Base-by-base conservation (phyloP, 2,888 invertebrate species). In the Phlogophora meticulosa region DNA sequence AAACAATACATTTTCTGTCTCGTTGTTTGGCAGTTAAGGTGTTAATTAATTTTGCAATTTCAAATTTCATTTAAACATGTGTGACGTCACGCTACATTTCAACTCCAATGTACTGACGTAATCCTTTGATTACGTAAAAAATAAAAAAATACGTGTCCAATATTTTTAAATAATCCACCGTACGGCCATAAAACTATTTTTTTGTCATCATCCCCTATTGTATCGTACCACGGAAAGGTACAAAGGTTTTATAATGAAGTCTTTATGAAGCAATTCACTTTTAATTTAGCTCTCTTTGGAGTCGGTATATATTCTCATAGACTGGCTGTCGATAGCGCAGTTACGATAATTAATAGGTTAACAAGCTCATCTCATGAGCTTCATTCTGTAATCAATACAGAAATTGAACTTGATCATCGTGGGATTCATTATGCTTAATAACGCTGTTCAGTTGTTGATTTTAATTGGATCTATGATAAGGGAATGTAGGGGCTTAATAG, bases 261-360 rank as follows among this genome's bases (percentile, higher is more conserved):
- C 20, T 42, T 10, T 36, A 17, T 40, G 22, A 13, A 34, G 11
- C 15, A 43, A 28, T 56, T 45, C 17, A 9, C 22, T 38, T 52
- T 67, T 45, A 40, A 71, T 56, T 38, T 43, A 36, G 34, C 15
- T 36, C 28, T 34, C n/a, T 17, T 28, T 51, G 34, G 11, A 11
- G 43, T 60, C 1, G 3, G 13, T 42, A 24, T n/a, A 58, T 43
- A 24, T 28, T 45, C 28, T 17, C 42, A 38, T 56, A 72, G 28
- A 57, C 46, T 51, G 46, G n/a, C 36, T 32, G 20, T 15, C 51
- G 46, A 67, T 61, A 42, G 43, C 36, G 13, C 17, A 52, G 36
- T 73, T 22, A 67, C 34, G 24, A 34, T 79, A 79, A 75, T 75
- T 60, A 77, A 75, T 70, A 13, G 64, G 62, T 70, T 77, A 76